Base-by-base conservation (phyloP, 1,140 invertebrate species). In the Geopemphigus sp. region DNA sequence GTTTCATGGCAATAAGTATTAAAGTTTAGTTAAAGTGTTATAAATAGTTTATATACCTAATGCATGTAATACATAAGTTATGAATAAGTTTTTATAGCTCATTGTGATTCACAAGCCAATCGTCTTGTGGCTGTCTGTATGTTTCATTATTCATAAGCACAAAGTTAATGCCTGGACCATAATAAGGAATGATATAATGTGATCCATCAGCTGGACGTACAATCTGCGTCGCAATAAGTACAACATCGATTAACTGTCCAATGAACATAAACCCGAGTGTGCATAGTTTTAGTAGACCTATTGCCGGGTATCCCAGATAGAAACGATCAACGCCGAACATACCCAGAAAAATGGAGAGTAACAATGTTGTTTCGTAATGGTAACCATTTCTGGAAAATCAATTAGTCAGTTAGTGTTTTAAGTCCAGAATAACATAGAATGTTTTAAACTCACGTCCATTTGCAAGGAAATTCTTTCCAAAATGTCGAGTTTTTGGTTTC, bases 321-420 rank as follows among this genome's bases (percentile, higher is more conserved):
- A 99, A 98, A 82, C 97, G 88, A 85, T 99, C 97, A 19, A 94
- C 89, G n/a, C 97, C 97, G 88, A 99, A 96, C 94, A 97, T 97
- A 39, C 96, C 96, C 63, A 95, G 86, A 84, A 99, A 99, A 63
- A 99, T 93, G 2, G 97, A 98, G 0, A 99, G 87, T 19, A 99
- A 85, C 68, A 99, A 85, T 0, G 97, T 91, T 63, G 94, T 96
- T 85, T 98, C 95, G 86, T 97, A 93, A 1, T 93, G 94, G 85
- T 97, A 96, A 68, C 95, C 95, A 89, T 96, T 97, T 68, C 94
- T 96, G 86, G 81, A 90, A 88, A 61, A 59, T 10, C 22, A 70
- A 68, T 32, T n/a, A 5, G 24, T 22, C 14, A 17, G 29, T 82
- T 45, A 81, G 32, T 63, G 74, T 74, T 80, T 39, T 47, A 32